Percentiles rank a stretch among this genome's conserved stretches.
These are phyloP conservation scores for Digitonthophagus gazella DNA, from an alignment of 2,888 invertebrate genomes.

Conservation along the genomic window DNA sequence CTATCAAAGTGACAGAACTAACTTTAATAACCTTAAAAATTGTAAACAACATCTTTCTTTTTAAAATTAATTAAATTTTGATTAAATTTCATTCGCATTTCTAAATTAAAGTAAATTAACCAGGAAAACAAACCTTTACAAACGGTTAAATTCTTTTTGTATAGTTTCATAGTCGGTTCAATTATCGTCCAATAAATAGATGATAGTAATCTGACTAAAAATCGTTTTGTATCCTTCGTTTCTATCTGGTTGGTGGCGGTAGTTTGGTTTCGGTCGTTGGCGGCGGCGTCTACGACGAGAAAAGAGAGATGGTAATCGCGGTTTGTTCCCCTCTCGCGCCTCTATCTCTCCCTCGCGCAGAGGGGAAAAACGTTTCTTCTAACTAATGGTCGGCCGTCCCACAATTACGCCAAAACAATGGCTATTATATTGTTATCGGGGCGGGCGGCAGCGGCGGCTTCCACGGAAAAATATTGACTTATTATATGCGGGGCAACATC, in stretches of 20 bases:
- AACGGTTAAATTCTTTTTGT: background rate
- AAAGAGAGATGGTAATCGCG: slow-evolving; percentile 15
- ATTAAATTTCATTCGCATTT: too few relatives aligned
- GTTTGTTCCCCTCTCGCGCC: background rate
- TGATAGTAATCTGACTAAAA: slow-evolving; percentile 16
- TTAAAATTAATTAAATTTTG: too few relatives aligned
- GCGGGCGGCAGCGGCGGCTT: background rate
- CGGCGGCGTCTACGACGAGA: background rate
- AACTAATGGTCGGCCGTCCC: slow-evolving; percentile 2
- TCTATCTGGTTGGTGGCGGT: background rate
- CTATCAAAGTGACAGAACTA: too few relatives aligned
- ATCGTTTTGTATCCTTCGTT: background rate
- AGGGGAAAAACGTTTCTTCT: background rate
- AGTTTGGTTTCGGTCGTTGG: background rate
- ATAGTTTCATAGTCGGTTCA: slow-evolving; percentile 8
- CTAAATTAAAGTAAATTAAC: too few relatives aligned
- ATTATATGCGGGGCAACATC: slow-evolving; percentile 44
- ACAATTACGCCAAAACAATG: slow-evolving; percentile 16
- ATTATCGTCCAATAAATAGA: slow-evolving; percentile 21
- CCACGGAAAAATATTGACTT: slow-evolving; percentile 52
- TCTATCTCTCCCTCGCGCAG: background rate
- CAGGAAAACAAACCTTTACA: background rate
- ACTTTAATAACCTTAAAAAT: too few relatives aligned
- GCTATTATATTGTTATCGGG: slow-evolving; percentile 14
- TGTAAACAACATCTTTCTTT: too few relatives aligned